phyloP scores from a whole-genome alignment of 2,888 invertebrate species.

The Patella caerulea region DNA sequence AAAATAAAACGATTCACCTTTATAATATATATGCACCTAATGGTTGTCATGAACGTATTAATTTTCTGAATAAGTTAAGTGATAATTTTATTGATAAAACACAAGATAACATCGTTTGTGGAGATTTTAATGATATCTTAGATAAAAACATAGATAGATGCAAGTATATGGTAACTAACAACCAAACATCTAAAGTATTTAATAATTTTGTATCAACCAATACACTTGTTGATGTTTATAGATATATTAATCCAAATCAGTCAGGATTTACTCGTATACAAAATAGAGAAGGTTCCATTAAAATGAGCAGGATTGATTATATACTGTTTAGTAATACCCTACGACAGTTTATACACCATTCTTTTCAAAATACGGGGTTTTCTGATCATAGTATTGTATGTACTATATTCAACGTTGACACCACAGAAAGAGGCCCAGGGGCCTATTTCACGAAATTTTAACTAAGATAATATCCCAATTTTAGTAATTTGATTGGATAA shows the following conservation, averaged over 20 bases:
- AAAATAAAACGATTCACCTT: background rate
- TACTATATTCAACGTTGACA: background rate
- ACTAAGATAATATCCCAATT: too few relatives aligned
- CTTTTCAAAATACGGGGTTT: background rate
- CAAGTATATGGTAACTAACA: background rate
- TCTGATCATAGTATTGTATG: background rate
- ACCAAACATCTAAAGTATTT: background rate
- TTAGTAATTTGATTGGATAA: too few relatives aligned
- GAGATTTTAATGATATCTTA: background rate
- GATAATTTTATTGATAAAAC: background rate
- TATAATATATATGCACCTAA: background rate
- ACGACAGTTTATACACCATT: background rate
- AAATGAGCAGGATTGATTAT: background rate
- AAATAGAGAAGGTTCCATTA: background rate
- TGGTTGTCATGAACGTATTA: background rate
- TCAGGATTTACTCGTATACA: background rate
- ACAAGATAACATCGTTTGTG: background rate
- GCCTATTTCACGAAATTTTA: too few relatives aligned
- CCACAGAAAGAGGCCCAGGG: background rate
- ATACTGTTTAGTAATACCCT: background rate
- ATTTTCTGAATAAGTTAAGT: background rate
- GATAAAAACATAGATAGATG: background rate
- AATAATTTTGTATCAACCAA: background rate
- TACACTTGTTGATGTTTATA: background rate
- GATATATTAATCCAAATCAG: background rate